Percentiles rank a stretch among this genome's conserved stretches.
Conservation (phyloP, 1,140 invertebrate genomes). For the Penaeus indicus region DNA sequence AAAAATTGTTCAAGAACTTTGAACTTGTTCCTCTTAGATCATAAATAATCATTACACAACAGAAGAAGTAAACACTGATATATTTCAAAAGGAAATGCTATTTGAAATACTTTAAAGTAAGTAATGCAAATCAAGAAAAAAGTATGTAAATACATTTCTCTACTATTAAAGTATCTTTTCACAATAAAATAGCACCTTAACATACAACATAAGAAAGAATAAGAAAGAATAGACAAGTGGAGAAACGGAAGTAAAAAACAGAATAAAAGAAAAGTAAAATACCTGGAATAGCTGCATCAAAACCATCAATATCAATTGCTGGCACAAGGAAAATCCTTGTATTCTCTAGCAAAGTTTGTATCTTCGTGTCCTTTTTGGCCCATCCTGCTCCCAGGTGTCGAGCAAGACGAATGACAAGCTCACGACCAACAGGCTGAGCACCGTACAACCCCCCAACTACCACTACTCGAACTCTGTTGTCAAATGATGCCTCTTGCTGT, state of each 20-base stretch:
- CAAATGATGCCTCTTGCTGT: constrained; percentile 1
- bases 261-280: not conserved
- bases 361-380: constrained; percentile 76
- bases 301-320: constrained; percentile 69
- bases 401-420: constrained; percentile 85
- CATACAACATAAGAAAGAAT: not conserved
- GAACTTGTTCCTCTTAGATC: too few species aligned
- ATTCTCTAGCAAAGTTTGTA: constrained; percentile 78
- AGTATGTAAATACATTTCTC: too few species aligned
- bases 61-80: too few species aligned
- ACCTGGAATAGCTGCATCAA: constrained; percentile 62
- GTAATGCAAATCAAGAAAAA: too few species aligned
- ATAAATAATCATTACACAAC: too few species aligned
- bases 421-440: constrained; percentile 85
- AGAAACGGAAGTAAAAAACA: not conserved
- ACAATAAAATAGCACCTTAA: not conserved
- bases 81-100: too few species aligned
- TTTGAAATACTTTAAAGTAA: too few species aligned
- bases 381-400: constrained; percentile 84
- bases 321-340: constrained; percentile 87
- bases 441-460: constrained; percentile 87
- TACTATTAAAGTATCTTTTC: not conserved
- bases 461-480: constrained; percentile 81
- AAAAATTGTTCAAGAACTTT: too few species aligned
- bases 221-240: not conserved